These are phyloP conservation scores for Zaprionus lineosus DNA, from an alignment of 2,888 invertebrate genomes.

Conservation along the genomic window DNA sequence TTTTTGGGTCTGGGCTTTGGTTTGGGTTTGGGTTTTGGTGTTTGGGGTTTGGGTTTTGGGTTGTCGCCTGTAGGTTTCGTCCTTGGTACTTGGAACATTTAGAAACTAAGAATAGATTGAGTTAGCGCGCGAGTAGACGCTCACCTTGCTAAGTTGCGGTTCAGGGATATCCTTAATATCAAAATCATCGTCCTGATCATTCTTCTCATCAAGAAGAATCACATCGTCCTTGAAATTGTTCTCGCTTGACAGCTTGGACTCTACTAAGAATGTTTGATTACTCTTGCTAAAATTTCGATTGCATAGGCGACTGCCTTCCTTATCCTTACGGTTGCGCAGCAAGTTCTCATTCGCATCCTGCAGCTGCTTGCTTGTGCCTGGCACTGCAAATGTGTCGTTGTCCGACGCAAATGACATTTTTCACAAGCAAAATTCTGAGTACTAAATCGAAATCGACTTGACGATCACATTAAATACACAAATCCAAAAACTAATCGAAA, in stretches of 20 bases:
- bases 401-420: no score
- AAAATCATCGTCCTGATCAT: background rate
- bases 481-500: no score
- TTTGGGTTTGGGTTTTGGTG: no score
- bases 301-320: slow-evolving; percentile 7
- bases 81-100: slow-evolving; percentile 3
- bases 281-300: background rate
- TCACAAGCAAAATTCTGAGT: slow-evolving; percentile 35
- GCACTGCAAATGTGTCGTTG: background rate
- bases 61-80: no score
- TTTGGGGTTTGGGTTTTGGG: no score
- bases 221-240: background rate
- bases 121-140: slow-evolving; percentile 9
- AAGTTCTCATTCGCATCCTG: slow-evolving; percentile 32
- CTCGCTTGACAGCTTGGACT: background rate
- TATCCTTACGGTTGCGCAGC: slow-evolving; percentile 47
- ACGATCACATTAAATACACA: no score
- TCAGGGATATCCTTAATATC: background rate
- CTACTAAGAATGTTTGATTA: slow-evolving; percentile 12
- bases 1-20: no score
- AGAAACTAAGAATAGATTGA: slow-evolving; percentile 11
- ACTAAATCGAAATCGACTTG: no score
- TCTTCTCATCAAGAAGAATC: background rate
- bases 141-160: slow-evolving; percentile 10
- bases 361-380: background rate